A percentile compares a stretch with the other conserved stretches of the same genome.
These are phyloP conservation scores for Trissolcus japonicus DNA, from an alignment of 2,888 invertebrate genomes.

Conservation along the genomic window DNA sequence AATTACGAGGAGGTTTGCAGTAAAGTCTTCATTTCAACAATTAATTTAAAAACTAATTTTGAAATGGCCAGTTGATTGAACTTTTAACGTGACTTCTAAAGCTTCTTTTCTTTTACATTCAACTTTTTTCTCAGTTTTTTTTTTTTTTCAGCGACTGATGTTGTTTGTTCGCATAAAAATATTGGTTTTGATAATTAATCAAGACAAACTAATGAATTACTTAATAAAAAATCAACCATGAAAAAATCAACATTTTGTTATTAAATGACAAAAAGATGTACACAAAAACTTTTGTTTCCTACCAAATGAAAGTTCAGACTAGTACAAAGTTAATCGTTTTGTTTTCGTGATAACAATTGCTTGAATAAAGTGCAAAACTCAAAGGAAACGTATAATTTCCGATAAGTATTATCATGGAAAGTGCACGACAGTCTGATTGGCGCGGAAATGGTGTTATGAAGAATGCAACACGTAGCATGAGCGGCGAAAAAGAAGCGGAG, in stretches of 20 bases:
- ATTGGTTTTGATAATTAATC: constrained; percentile 24
- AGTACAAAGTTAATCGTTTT: neutral
- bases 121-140: constrained; percentile 18
- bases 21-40: constrained; percentile 14
- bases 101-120: constrained; percentile 31
- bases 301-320: neutral
- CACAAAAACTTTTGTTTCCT: neutral
- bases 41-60: constrained; percentile 41
- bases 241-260: neutral
- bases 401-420: constrained; percentile 30
- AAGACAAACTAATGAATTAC: constrained; percentile 10
- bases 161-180: constrained; percentile 17
- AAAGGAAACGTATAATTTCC: constrained; percentile 41
- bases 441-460: constrained; percentile 29
- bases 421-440: constrained; percentile 37
- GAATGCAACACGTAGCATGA: constrained; percentile 37
- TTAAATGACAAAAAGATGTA: neutral
- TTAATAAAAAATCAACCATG: neutral
- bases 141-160: constrained; percentile 8
- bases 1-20: too few relatives aligned
- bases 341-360: constrained; percentile 6
- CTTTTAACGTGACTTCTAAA: constrained; percentile 9
- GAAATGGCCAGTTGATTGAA: constrained; percentile 38
- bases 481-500: constrained; percentile 2
- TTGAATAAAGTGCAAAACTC: constrained; percentile 22